Percentiles rank a stretch among this genome's conserved stretches.
Conservation (phyloP, 2,113 vertebrate species). For the Pimephales promelas region DNA sequence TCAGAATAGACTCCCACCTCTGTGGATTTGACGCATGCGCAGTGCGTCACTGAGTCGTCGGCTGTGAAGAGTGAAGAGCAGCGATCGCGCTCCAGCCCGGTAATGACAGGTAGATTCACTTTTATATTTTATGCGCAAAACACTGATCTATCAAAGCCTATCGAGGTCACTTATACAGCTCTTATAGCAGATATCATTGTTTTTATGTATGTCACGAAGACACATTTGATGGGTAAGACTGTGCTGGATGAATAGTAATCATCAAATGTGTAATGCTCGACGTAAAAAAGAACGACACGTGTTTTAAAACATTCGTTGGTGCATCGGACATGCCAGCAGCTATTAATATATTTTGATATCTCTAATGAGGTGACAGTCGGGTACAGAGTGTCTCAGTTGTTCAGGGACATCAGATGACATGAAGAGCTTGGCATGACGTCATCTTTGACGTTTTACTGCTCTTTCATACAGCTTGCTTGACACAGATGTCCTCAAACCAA, state of each 20-base stretch:
- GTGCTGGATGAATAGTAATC: not conserved
- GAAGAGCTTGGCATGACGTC: not conserved
- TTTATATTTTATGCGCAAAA: not conserved
- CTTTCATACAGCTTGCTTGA: not conserved
- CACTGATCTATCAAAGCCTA: not conserved
- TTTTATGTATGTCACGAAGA: not conserved
- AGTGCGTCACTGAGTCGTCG: constrained; percentile 4
- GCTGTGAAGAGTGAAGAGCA: constrained; percentile 73
- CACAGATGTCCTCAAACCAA: not conserved
- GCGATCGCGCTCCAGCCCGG: constrained; percentile 65
- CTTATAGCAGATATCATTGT: no score
- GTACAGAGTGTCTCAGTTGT: constrained; percentile 16
- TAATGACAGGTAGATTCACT: constrained; percentile 79
- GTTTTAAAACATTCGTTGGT: not conserved
- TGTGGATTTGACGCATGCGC: constrained; percentile 50
- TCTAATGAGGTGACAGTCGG: not conserved
- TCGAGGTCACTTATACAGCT: not conserved
- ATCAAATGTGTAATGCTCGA: no score
- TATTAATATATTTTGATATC: not conserved
- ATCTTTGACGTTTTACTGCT: not conserved
- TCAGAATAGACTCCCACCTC: not conserved
- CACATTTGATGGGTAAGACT: not conserved
- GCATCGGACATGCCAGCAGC: not conserved
- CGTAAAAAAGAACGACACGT: not conserved
- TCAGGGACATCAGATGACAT: constrained; percentile 13